Conservation (phyloP, 2,888 invertebrate genomes). For the Gastracanthus pulcherrimus region DNA sequence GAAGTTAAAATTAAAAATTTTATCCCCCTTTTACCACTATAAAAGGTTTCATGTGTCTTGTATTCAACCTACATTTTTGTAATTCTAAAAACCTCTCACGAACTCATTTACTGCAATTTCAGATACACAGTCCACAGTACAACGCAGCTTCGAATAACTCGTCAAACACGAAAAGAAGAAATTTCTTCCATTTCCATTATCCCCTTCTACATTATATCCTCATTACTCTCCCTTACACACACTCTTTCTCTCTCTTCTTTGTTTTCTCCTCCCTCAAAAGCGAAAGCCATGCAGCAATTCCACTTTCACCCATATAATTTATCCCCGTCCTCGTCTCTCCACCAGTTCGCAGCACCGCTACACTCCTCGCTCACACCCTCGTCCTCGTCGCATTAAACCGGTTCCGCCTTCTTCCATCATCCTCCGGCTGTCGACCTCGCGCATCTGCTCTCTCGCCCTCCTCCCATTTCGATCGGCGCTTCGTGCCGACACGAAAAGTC, state of each 20-base stretch:
- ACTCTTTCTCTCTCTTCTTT: not conserved
- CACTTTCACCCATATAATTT: slow-evolving; percentile 21
- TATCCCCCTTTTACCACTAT: no score
- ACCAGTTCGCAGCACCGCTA: no score
- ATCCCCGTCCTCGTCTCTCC: not conserved
- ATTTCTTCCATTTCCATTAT: not conserved
- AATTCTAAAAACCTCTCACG: no score
- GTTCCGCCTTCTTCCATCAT: slow-evolving; percentile 43
- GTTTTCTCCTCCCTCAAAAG: not conserved
- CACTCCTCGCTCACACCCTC: not conserved
- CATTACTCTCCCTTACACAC: not conserved
- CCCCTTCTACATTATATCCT: not conserved
- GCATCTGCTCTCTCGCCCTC: not conserved
- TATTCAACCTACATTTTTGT: no score
- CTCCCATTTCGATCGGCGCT: not conserved
- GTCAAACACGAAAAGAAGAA: not conserved
- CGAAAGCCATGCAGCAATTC: not conserved
- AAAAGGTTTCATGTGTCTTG: no score
- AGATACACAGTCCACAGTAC: no score
- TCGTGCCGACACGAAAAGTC: not conserved
- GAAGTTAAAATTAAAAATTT: no score
- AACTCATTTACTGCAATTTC: no score
- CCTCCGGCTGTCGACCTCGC: not conserved
- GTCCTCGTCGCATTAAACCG: slow-evolving; percentile 18
- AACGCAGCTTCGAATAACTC: not conserved